Conservation (phyloP, 2,797 vertebrate species). For the Xenops minutus region DNA sequence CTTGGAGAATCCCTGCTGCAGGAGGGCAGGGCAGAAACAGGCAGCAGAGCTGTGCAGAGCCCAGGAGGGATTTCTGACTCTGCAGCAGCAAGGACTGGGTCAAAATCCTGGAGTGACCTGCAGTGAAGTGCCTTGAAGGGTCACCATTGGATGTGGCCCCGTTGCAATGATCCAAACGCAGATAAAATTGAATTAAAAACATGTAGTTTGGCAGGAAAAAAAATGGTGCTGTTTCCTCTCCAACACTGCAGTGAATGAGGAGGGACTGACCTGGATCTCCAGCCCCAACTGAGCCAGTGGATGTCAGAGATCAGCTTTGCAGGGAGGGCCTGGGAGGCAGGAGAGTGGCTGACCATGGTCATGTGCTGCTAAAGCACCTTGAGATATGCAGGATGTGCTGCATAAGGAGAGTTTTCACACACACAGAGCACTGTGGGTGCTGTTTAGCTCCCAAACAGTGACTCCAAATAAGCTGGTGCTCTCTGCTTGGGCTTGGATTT, state of each 20-base stretch:
- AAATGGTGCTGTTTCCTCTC: not conserved
- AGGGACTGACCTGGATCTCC: not conserved
- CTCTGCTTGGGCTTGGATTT: not conserved
- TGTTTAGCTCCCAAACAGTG: not conserved
- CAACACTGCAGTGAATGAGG: not conserved
- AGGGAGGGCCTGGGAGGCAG: not conserved
- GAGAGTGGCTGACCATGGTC: not conserved
- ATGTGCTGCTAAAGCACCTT: not conserved
- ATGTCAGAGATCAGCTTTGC: not conserved
- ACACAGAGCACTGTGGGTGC: not conserved
- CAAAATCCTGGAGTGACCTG: not conserved
- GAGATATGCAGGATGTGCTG: not conserved
- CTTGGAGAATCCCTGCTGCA: not conserved
- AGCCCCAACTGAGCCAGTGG: not conserved
- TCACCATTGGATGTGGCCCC: not conserved
- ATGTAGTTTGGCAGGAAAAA: not conserved
- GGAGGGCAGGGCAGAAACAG: not conserved
- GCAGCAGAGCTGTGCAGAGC: not conserved
- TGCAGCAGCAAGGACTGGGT: not conserved
- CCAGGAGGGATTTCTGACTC: not conserved
- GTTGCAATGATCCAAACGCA: not conserved
- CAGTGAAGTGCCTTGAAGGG: not conserved
- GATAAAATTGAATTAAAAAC: not conserved
- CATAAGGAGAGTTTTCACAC: not conserved
- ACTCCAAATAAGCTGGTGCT: not conserved